Conservation (phyloP, 2,797 vertebrate species). For the Eulemur coronatus region DNA sequence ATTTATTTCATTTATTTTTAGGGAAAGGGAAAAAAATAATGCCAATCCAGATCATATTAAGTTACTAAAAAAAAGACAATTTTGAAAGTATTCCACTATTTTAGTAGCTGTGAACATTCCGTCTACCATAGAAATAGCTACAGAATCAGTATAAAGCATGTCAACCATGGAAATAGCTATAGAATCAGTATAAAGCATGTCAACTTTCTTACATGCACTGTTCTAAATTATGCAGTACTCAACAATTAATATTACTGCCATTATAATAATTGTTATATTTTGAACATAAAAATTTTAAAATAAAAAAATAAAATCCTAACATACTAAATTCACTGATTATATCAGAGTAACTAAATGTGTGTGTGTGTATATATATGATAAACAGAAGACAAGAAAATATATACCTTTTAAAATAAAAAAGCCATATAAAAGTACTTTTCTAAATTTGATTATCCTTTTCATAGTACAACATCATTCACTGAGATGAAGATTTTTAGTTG, state of each 20-base stretch:
- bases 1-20: background rate
- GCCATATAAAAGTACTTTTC: background rate
- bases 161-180: background rate
- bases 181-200: background rate
- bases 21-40: background rate
- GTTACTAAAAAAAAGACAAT: background rate
- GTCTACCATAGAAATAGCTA: background rate
- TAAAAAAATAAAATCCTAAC: conserved; percentile 49
- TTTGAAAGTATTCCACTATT: background rate
- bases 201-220: background rate
- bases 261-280: conserved; percentile 52
- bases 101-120: background rate
- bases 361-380: background rate
- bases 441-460: conserved; percentile 34
- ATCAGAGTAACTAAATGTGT: background rate
- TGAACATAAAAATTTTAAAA: conserved; percentile 40
- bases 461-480: background rate
- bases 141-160: background rate
- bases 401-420: background rate
- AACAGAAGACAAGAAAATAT: background rate
- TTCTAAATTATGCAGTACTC: conserved; percentile 39
- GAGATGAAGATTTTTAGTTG: background rate
- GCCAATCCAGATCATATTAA: background rate
- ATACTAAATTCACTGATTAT: background rate
- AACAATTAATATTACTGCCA: conserved; percentile 10